phyloP scores from a whole-genome alignment of 2,888 invertebrate genomes.

The Bimastos eiseni region DNA sequence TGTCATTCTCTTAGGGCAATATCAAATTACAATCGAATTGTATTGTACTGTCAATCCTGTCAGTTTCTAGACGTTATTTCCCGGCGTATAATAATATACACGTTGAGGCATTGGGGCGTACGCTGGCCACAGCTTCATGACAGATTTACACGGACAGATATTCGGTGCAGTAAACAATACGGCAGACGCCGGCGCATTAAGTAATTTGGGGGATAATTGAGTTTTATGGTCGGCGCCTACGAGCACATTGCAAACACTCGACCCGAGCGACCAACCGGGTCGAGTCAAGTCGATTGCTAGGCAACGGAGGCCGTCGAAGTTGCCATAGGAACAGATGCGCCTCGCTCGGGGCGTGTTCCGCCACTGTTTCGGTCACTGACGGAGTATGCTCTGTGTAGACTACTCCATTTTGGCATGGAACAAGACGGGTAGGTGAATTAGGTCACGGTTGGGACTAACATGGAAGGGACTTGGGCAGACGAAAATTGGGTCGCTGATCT shows the following conservation, averaged over 20 bases:
- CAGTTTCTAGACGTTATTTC: too few relatives aligned
- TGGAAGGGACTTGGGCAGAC: too few relatives aligned
- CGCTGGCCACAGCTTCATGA: neutral
- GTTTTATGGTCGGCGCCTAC: neutral
- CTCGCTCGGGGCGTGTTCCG: neutral
- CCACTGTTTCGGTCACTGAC: neutral
- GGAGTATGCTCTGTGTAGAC: neutral
- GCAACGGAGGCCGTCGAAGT: neutral
- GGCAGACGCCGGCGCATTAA: too few relatives aligned
- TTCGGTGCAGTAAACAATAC: neutral
- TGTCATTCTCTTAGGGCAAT: too few relatives aligned
- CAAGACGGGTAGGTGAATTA: too few relatives aligned
- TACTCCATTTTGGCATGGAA: too few relatives aligned
- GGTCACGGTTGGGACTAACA: too few relatives aligned
- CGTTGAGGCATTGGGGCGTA: too few relatives aligned
- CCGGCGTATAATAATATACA: too few relatives aligned
- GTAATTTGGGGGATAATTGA: constrained; percentile 14
- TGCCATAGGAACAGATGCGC: neutral
- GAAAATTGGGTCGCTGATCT: too few relatives aligned
- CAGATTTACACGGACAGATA: neutral
- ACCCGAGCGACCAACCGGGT: neutral
- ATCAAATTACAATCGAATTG: too few relatives aligned
- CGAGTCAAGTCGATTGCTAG: constrained; percentile 10
- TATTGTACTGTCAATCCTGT: too few relatives aligned
- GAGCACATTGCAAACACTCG: neutral